phyloP scores from a whole-genome alignment of 1,140 invertebrate species.

The Popillia japonica region DNA sequence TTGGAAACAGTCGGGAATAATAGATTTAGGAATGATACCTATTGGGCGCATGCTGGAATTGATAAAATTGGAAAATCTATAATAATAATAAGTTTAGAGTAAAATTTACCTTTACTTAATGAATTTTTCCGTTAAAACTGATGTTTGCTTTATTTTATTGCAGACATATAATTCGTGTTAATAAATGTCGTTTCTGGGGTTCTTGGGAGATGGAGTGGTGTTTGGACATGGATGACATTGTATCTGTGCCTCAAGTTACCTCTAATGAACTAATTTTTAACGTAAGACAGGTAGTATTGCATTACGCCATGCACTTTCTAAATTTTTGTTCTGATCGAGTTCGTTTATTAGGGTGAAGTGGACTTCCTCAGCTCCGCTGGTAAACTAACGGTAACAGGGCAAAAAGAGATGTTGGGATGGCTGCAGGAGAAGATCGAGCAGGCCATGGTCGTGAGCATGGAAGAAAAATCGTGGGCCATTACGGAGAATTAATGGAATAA shows the following conservation, averaged over 20 bases:
- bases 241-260: constrained; percentile 72
- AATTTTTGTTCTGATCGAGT: constrained; percentile 42
- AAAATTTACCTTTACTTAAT: constrained; percentile 51
- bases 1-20: constrained; percentile 55
- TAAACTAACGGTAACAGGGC: constrained; percentile 72
- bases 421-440: constrained; percentile 76
- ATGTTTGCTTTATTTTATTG: constrained; percentile 49
- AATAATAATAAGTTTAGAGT: constrained; percentile 64
- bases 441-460: constrained; percentile 75
- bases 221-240: constrained; percentile 76
- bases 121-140: not conserved
- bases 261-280: constrained; percentile 75
- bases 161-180: constrained; percentile 78
- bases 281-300: constrained; percentile 72
- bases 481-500: constrained; percentile 45
- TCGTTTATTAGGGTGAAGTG: constrained; percentile 64
- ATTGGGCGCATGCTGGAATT: constrained; percentile 57
- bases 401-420: constrained; percentile 74
- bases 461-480: constrained; percentile 66
- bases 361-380: constrained; percentile 65
- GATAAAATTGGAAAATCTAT: constrained; percentile 63
- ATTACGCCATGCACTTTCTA: not conserved
- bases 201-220: constrained; percentile 82
- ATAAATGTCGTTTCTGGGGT: constrained; percentile 75
- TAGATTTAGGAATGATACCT: constrained; percentile 54